Base-by-base conservation (phyloP, 2,113 vertebrate species). In the Ceuthmochares aereus region DNA sequence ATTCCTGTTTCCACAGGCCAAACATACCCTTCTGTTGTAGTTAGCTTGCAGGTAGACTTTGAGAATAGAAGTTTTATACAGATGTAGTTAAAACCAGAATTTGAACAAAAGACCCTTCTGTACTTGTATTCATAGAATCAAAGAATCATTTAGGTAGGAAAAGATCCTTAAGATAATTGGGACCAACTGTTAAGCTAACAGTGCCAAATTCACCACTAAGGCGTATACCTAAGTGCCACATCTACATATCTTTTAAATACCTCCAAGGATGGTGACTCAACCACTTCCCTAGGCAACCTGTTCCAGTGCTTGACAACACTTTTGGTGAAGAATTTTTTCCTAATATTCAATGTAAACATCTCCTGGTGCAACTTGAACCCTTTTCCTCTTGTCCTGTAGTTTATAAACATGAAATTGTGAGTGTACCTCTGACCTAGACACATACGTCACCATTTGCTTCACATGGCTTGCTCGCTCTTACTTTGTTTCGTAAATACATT, bases 171-270 rank as follows among this genome's bases (percentile, higher is more conserved):
- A 60, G 14, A 42, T 42, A 7, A 64, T 27, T 1, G 6, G 59
- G 45, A 36, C 22, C 43, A 56, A 12, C 30, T 1, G 0, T 68
- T 30, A 75, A 66, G 6, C 20, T 56, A 54, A 32, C 10, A 64
- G 7, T 70, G 15, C 17, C 5, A 68, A 87, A 15, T 43, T 26
- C 16, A 32, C 22, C 19, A 56, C 12, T 22, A 52, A 81, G 30
- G 19, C 4, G 3, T 22, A 43, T 58, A 25, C 17, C 4, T 47
- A 69, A 42, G n/a, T 14, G 5, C 21, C 19, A n/a, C 0, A 1
- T 55, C 49, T 64, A 14, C 3, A 7, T 0, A 1, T 25, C 23
- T 88, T 55, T 77, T 69, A 69, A 75, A 40, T 40, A 40, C 40
- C 40, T 40, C 40, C 40, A 40, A 40, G 40, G 26, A 42, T 2